A percentile compares a stretch with the other conserved stretches of the same genome.
Conservation (phyloP, 2,888 invertebrate genomes). For the Macrostomum cliftonense region DNA sequence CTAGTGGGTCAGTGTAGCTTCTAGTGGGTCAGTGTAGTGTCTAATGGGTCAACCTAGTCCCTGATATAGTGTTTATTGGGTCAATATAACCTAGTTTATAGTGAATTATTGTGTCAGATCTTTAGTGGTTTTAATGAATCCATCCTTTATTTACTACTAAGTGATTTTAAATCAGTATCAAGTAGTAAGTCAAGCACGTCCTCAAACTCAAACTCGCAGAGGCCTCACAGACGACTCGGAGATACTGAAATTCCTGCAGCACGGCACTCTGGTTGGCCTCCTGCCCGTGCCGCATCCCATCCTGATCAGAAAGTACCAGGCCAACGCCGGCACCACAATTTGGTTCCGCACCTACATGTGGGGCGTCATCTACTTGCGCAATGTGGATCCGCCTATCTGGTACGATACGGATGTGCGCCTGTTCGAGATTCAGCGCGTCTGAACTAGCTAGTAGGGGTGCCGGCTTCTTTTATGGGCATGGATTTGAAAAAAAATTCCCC, state of each 20-base stretch:
- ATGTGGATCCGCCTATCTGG: slow-evolving; percentile 96
- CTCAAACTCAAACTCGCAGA: slow-evolving; percentile 43
- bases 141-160: no score
- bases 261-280: slow-evolving; percentile 86
- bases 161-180: no score
- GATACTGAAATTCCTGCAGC: slow-evolving; percentile 91
- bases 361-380: slow-evolving; percentile 94
- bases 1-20: no score
- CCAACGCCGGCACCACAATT: slow-evolving; percentile 89
- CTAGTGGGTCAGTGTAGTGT: no score
- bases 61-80: no score
- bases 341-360: slow-evolving; percentile 99
- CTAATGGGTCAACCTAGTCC: no score
- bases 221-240: slow-evolving; percentile 97
- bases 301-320: slow-evolving; percentile 92
- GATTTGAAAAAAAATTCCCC: no score
- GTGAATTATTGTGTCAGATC: no score
- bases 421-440: slow-evolving; percentile 71
- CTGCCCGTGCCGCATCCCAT: slow-evolving; percentile 97
- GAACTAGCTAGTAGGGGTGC: slow-evolving; percentile 11
- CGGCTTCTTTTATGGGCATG: no score
- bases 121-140: no score
- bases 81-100: no score
- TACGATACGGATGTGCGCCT: slow-evolving; percentile 96
- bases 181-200: no score